Evolutionary conservation across 2,113 vertebrate species (phyloP).

Genomic region (Mesoclemmys tuberculata): DNA sequence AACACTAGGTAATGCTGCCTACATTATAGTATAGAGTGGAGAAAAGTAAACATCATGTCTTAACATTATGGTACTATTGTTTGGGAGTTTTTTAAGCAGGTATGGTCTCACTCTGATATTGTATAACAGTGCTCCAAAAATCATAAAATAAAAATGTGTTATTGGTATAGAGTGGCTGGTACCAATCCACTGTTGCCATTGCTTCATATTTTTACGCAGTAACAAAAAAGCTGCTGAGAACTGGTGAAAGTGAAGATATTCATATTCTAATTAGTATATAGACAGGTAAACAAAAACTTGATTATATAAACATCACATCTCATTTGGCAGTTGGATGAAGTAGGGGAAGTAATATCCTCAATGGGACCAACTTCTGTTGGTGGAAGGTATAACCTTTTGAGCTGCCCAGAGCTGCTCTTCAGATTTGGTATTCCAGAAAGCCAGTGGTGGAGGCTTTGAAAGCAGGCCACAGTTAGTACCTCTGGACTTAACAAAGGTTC

Average conservation of each 20-base stretch:
- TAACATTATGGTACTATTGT: neutral
- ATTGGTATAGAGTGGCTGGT: neutral
- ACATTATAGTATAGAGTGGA: neutral
- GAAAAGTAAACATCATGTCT: neutral
- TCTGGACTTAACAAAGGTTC: neutral
- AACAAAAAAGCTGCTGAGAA: neutral
- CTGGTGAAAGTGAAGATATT: neutral
- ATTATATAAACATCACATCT: neutral
- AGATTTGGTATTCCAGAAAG: neutral
- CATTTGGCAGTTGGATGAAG: neutral
- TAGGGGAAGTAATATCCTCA: neutral
- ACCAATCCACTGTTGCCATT: fast-evolving
- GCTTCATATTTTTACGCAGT: neutral
- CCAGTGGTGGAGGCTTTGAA: neutral
- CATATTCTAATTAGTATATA: neutral
- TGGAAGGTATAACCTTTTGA: neutral
- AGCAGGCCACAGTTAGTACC: neutral
- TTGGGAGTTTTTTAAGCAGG: neutral
- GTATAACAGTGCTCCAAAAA: neutral
- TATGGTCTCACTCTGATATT: neutral
- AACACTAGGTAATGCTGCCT: neutral
- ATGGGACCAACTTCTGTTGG: neutral
- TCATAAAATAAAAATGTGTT: neutral
- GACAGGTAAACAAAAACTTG: neutral
- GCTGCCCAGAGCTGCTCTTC: neutral